Evolutionary conservation across 2,888 invertebrate genomes (phyloP), one percentile per base, ranked within the genome.

Genomic region (Ferdinandea cuprea): DNA sequence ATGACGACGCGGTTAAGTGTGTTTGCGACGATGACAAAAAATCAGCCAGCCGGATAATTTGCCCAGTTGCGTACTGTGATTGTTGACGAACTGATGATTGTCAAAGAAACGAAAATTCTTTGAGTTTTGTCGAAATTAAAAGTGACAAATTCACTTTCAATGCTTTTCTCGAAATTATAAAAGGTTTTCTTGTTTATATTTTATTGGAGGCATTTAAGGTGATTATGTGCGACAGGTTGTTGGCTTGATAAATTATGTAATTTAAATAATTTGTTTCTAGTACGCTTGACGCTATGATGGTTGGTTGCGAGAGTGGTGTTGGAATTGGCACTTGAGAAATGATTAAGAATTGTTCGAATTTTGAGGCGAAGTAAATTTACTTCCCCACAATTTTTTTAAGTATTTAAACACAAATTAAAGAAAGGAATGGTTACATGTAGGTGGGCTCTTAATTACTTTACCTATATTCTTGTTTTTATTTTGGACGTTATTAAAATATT

Each of bases 81-180:
- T 65, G 76, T 46, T 30, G 56, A 37, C 35, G n/a, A n/a, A n/a
- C n/a, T n/a, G n/a, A n/a, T 72, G 66, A 68, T 61, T 76, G 37
- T 52, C 85, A 85, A 71, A 61, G 65, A 58, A 54, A 66, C 15
- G 63, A n/a, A n/a, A n/a, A n/a, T 11, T 40, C 30, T 58, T 15
- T 32, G n/a, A 3, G 7, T 1, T 50, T 21, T 46, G 58, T 71
- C 19, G 76, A 85, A 81, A 81, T 77, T 68, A 76, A 76, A 81
- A 85, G 85, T 85, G 85, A 71, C 56, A 78, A 78, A 78, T 63
- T 83, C 61, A 78, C 83, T 85, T 85, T 85, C 77, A 58, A 73
- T 66, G 52, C 35, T 72, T 28, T 59, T 44, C n/a, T 46, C 42
- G 37, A 15, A 35, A 46, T 28, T 42, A 59, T 25, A 3, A 25